A percentile compares a stretch with the other conserved stretches of the same genome.
Evolutionary conservation across 2,888 invertebrate species (phyloP).

Genomic region (Petrophora chlorosata): DNA sequence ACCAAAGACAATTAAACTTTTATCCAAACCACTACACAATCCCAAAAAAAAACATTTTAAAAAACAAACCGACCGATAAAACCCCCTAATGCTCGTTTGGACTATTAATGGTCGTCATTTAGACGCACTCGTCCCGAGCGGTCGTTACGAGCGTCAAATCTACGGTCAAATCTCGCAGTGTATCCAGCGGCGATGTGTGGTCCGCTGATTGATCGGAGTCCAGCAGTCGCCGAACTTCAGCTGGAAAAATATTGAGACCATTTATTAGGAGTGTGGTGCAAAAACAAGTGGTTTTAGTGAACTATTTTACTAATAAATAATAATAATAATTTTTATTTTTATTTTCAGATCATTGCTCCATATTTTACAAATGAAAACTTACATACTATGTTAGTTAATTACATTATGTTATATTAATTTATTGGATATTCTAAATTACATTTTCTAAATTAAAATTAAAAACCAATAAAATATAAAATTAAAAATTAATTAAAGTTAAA

Average conservation of each 20-base stretch:
- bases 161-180: conserved; percentile 31
- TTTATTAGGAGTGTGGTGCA: conserved; percentile 51
- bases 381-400: too few species aligned
- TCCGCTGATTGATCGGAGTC: conserved; percentile 52
- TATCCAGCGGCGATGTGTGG: conserved; percentile 40
- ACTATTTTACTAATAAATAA: neutral
- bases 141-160: conserved; percentile 29
- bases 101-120: conserved; percentile 32
- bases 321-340: neutral
- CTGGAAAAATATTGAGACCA: conserved; percentile 62
- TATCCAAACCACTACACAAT: neutral
- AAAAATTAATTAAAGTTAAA: too few species aligned
- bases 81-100: conserved; percentile 20
- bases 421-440: too few species aligned
- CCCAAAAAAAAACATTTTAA: conserved; percentile 17
- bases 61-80: conserved; percentile 24
- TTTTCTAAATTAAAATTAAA: too few species aligned
- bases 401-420: too few species aligned
- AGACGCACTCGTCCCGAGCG: conserved; percentile 22
- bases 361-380: too few species aligned
- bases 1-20: too few species aligned
- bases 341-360: too few species aligned
- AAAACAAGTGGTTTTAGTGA: conserved; percentile 14
- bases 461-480: too few species aligned
- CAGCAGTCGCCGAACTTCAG: conserved; percentile 54